Conservation (phyloP, 1,140 invertebrate genomes). For the Solen grandis region DNA sequence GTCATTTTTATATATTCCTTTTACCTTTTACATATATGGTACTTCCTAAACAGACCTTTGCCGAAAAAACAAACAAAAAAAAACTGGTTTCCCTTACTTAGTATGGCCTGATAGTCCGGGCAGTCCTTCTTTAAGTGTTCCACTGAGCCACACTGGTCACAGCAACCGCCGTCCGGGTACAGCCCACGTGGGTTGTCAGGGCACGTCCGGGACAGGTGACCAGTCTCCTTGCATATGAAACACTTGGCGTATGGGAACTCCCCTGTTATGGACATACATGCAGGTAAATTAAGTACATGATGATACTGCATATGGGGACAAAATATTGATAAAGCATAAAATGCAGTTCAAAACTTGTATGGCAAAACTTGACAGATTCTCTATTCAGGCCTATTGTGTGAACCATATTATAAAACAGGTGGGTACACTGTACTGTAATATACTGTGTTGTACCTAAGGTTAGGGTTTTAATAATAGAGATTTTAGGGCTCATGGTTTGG, state of each 20-base stretch:
- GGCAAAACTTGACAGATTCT: no score
- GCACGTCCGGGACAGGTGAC: conserved; percentile 81
- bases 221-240: conserved; percentile 81
- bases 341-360: no score
- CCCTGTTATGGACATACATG: conserved; percentile 66
- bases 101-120: conserved; percentile 81
- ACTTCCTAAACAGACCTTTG: not conserved
- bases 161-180: conserved; percentile 92
- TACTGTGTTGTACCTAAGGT: no score
- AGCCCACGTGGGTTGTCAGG: conserved; percentile 85
- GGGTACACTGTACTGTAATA: no score
- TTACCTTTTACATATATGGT: not conserved
- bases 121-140: conserved; percentile 93
- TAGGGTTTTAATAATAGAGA: no score
- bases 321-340: no score
- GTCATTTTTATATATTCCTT: not conserved
- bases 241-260: conserved; percentile 88
- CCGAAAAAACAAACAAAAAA: not conserved
- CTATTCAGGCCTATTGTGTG: no score
- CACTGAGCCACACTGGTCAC: conserved; percentile 91
- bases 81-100: conserved; percentile 60
- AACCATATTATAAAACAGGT: no score
- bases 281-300: not conserved
- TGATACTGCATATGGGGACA: no score
- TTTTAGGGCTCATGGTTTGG: no score